These are phyloP conservation scores for Erythrocercus mccallii DNA, from an alignment of 2,113 vertebrate species.

Conservation along the genomic window DNA sequence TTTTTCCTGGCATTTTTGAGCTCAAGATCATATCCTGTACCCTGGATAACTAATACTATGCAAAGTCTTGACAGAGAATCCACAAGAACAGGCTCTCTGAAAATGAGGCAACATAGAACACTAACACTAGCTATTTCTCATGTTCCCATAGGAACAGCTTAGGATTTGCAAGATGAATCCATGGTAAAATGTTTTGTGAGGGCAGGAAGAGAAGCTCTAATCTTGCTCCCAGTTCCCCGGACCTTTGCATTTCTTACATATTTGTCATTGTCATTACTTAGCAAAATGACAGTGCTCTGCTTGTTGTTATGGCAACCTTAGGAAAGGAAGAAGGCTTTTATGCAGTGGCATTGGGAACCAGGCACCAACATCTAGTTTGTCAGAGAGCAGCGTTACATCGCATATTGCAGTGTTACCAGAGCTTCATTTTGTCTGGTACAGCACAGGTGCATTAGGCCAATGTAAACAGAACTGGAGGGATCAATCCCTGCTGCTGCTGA, in stretches of 20 bases:
- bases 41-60: background rate
- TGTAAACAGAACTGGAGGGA: background rate
- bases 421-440: background rate
- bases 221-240: conserved; percentile 4
- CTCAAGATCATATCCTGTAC: background rate
- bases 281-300: background rate
- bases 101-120: background rate
- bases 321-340: background rate
- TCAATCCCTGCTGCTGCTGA: background rate
- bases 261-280: conserved; percentile 52
- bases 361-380: background rate
- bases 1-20: background rate
- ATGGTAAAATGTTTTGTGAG: conserved; percentile 20
- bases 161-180: conserved; percentile 34
- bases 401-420: background rate
- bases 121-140: background rate
- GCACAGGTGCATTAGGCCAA: background rate
- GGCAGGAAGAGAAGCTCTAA: conserved; percentile 20
- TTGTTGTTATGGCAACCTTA: conserved; percentile 45
- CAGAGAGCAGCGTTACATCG: background rate
- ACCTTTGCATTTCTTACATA: conserved; percentile 32
- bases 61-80: background rate
- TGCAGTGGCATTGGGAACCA: background rate
- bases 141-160: conserved; percentile 14
- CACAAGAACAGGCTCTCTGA: background rate